Evolutionary conservation across 2,888 invertebrate genomes (phyloP).

Genomic region (Apomyelois bistriatella): DNA sequence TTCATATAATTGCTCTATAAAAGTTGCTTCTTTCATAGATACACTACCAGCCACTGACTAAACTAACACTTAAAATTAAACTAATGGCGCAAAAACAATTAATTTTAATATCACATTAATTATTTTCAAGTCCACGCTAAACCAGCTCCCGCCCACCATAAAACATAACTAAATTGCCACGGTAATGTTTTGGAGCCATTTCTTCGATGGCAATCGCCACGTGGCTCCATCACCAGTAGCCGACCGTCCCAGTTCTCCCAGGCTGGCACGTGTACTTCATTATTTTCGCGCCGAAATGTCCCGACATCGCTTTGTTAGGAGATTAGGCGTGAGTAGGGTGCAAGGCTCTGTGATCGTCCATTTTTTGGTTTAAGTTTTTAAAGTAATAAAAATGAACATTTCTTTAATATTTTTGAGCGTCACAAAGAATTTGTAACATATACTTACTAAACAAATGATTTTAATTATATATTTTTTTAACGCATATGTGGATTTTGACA

Average conservation of each 20-base stretch:
- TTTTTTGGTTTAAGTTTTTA: not conserved
- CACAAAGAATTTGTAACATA: not conserved
- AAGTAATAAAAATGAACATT: no score
- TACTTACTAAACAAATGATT: no score
- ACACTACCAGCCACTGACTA: no score
- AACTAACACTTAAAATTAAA: not conserved
- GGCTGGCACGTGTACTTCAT: slow-evolving; percentile 71
- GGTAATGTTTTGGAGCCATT: slow-evolving; percentile 26
- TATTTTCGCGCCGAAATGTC: slow-evolving; percentile 79
- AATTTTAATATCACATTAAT: not conserved
- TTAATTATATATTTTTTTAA: no score
- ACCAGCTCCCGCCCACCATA: slow-evolving; percentile 10
- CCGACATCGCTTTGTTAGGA: slow-evolving; percentile 75
- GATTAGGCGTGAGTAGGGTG: slow-evolving; percentile 70
- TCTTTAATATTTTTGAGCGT: no score
- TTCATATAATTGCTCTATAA: no score
- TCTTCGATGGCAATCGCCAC: slow-evolving; percentile 69
- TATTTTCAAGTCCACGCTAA: not conserved
- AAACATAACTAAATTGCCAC: slow-evolving; percentile 8
- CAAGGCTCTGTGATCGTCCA: not conserved
- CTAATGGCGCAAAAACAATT: slow-evolving; percentile 8
- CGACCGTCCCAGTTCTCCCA: slow-evolving; percentile 28
- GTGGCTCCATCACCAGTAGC: slow-evolving; percentile 39
- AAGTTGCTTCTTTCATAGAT: not conserved
- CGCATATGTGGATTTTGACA: no score